Conservation (phyloP, 37 sponge, comb jelly and placozoan genomes). For the Cliona cf. orientalis region DNA sequence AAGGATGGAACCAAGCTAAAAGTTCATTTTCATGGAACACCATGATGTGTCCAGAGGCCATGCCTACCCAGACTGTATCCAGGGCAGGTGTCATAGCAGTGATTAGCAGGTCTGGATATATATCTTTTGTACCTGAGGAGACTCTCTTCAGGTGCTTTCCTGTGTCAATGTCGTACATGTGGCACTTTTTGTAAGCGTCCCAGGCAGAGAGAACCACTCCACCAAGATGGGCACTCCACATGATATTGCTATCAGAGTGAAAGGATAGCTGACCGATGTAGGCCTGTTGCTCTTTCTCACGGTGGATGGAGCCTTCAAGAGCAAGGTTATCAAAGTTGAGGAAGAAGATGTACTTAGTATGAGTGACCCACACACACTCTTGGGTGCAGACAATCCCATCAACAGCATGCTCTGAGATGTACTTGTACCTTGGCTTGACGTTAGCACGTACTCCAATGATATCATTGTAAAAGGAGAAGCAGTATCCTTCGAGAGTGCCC, state of each 20-base stretch:
- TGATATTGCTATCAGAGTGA: slow-evolving; percentile 15
- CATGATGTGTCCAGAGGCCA: slow-evolving; percentile 76
- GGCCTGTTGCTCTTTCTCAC: neutral
- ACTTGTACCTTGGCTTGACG: slow-evolving; percentile 28
- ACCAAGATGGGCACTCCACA: slow-evolving; percentile 82
- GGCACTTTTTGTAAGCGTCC: slow-evolving; percentile 35
- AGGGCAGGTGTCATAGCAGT: slow-evolving; percentile 63
- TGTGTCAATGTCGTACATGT: slow-evolving; percentile 41
- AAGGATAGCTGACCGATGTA: slow-evolving; percentile 46
- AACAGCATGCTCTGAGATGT: slow-evolving; percentile 56
- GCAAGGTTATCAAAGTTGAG: slow-evolving; percentile 44
- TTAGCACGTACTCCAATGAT: slow-evolving; percentile 1
- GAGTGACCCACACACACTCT: slow-evolving; percentile 58
- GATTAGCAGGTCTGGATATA: slow-evolving; percentile 39
- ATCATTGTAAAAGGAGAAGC: slow-evolving; percentile 29
- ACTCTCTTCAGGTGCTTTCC: neutral
- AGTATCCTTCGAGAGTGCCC: slow-evolving; percentile 73
- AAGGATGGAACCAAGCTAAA: slow-evolving; percentile 50
- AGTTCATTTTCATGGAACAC: slow-evolving; percentile 53
- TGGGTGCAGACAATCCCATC: slow-evolving; percentile 49
- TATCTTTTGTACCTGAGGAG: neutral
- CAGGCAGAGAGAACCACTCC: slow-evolving; percentile 59
- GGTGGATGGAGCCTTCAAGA: slow-evolving; percentile 23
- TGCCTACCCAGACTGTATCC: slow-evolving; percentile 82
- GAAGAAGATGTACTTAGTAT: slow-evolving; percentile 51